Conservation (phyloP, 2,888 invertebrate genomes). For the Acheta domesticus region DNA sequence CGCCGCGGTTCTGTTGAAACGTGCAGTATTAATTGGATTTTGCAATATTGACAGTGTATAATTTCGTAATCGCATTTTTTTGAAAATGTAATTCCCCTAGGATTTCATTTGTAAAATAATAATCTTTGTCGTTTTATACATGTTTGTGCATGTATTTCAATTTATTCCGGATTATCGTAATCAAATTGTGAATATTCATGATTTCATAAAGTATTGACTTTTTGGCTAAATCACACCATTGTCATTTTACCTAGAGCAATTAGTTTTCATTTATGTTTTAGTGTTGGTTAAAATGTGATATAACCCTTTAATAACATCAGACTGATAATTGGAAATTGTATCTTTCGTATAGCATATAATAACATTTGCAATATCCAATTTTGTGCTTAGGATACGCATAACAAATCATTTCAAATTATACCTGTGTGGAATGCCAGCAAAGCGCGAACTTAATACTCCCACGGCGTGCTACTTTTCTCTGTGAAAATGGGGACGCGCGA, state of each 20-base stretch:
- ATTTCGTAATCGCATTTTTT: not conserved
- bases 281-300: not conserved
- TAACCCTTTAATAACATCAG: slow-evolving; percentile 18
- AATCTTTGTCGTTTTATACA: slow-evolving; percentile 9
- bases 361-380: slow-evolving; percentile 3
- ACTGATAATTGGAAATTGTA: slow-evolving; percentile 18
- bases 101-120: slow-evolving; percentile 18
- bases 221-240: slow-evolving; percentile 2
- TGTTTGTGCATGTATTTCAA: slow-evolving; percentile 18
- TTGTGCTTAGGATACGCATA: not conserved
- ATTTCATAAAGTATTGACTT: slow-evolving; percentile 18
- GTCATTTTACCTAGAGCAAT: slow-evolving; percentile 3
- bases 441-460: no score
- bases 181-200: slow-evolving; percentile 2
- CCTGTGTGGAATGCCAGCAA: not conserved
- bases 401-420: not conserved
- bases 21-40: not conserved
- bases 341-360: not conserved
- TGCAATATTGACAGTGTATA: slow-evolving; percentile 18
- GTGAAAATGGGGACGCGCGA: no score
- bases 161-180: slow-evolving; percentile 18
- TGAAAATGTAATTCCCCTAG: not conserved
- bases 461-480: no score
- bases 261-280: not conserved
- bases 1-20: not conserved